Evolutionary conservation across 2,113 vertebrate genomes (phyloP), one percentile per base, ranked within the genome.

Genomic region (Myiagra hebetior): DNA sequence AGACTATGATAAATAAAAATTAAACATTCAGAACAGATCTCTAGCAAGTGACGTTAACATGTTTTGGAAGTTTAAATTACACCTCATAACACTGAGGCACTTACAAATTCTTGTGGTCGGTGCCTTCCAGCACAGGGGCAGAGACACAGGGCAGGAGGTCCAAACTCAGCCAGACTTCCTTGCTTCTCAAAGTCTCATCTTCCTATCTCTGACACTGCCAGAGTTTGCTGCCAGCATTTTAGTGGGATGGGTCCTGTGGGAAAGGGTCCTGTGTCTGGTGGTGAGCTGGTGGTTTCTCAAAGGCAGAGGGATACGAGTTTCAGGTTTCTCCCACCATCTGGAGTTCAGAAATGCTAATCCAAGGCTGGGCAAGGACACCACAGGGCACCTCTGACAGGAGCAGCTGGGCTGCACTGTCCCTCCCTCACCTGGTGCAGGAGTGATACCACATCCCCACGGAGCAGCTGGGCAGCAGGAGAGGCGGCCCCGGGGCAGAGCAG

Each of bases 281-380:
- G 27, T 1, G 11, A 60, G 69, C 68, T 35, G 74, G 13, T 63
- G 24, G 30, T 21, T 72, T 83, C 55, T 37, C 28, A 35, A 5
- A 72, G 69, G 56, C 22, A n/a, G 70, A 67, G 53, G 33, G 79
- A 7, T 9, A 7, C 0, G 4, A 59, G 91, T 53, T 73, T 96
- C 89, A 53, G 76, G 76, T 97, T 96, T 86, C 96, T 91, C 17
- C 39, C 63, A 85, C 93, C 96, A 94, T 86, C 89, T 95, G 93
- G 75, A 47, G 19, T 8, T 33, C 72, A 94, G 89, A 80, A 76
- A 64, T 23, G 62, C 53, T 11, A 8, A 73, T 42, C 64, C 59
- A n/a, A 37, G 60, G 56, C 77, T 50, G 79, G 69, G 64, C 60
- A 24, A 57, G 64, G 73, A 19, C n/a, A 9, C 21, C 11, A 52